Evolutionary conservation across 2,797 vertebrate species (phyloP), one percentile per base, ranked within the genome.

Genomic region (Gambusia yucatana): DNA sequence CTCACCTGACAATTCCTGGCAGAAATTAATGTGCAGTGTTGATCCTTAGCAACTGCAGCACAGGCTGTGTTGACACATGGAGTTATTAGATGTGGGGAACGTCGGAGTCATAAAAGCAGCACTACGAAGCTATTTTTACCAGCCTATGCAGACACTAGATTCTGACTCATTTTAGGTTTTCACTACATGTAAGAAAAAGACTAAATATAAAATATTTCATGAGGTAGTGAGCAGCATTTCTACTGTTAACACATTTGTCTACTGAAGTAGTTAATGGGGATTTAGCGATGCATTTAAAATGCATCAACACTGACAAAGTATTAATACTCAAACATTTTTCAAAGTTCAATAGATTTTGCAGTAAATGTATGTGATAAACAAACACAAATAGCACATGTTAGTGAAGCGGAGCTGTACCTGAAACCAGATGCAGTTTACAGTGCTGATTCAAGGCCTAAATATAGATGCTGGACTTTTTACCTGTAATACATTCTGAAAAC

Each of bases 1-100:
- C 75, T 84, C 79, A 86, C n/a, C 75, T 78, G 55, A 36, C 28
- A 87, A 80, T 84, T 88, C 79, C 81, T 75, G 74, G 71, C 47
- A 44, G 25, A 79, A 76, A 77, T 48, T 1, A 73, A 80, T 70
- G 72, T 71, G 70, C 33, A 50, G 33, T 1, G 61, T 83, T 81
- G 76, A 84, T 82, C 59, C 75, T 70, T 39, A 67, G 25, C 25
- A 78, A 75, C 59, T 74, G 65, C 43, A 79, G 28, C 22, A 73
- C 69, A 82, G 52, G 74, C 44, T 73, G 7, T 76, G 50, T 61
- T 77, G 69, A 87, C 1, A 76, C 6, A 65, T 4, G 14, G 44
- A 79, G 65, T 72, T 78, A 67, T 74, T 79, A 25, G 13, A 86
- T 65, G 41, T 73, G 48, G 3, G 46, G 52, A 63, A 79, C 74